phyloP scores from a whole-genome alignment of 2,797 vertebrate genomes.

The Sebastes nivosus region DNA sequence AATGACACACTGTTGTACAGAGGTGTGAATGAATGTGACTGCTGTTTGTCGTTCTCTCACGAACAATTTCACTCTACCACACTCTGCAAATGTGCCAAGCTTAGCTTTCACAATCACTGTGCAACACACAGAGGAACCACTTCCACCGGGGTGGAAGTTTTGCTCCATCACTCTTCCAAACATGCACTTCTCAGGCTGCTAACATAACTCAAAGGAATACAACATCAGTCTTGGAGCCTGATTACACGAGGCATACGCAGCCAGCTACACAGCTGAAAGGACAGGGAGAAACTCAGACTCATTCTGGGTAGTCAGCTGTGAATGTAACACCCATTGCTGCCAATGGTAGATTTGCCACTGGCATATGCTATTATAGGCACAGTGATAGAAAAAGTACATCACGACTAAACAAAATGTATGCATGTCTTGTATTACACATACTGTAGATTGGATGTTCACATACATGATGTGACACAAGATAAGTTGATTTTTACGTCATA shows the following conservation, averaged over 20 bases:
- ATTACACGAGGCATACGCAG: conserved; percentile 40
- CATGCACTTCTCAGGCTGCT: conserved; percentile 38
- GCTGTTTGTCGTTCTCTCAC: conserved; percentile 22
- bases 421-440: neutral
- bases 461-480: neutral
- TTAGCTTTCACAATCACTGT: conserved; percentile 52
- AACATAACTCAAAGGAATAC: conserved; percentile 50
- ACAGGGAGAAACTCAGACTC: conserved; percentile 29
- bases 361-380: conserved; percentile 12
- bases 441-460: neutral
- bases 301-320: conserved; percentile 44
- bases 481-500: neutral
- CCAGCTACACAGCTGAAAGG: conserved; percentile 29
- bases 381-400: neutral
- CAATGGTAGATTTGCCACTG: conserved; percentile 6
- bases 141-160: conserved; percentile 54
- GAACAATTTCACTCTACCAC: conserved; percentile 12
- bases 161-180: conserved; percentile 36
- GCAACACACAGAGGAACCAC: conserved; percentile 40
- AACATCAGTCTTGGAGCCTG: conserved; percentile 12
- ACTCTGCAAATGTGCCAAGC: conserved; percentile 40
- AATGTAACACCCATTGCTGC: conserved; percentile 28
- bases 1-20: conserved; percentile 50
- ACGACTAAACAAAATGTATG: neutral
- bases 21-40: conserved; percentile 57